phyloP scores from a whole-genome alignment of 2,113 vertebrate genomes.

The Anolis carolinensis region DNA sequence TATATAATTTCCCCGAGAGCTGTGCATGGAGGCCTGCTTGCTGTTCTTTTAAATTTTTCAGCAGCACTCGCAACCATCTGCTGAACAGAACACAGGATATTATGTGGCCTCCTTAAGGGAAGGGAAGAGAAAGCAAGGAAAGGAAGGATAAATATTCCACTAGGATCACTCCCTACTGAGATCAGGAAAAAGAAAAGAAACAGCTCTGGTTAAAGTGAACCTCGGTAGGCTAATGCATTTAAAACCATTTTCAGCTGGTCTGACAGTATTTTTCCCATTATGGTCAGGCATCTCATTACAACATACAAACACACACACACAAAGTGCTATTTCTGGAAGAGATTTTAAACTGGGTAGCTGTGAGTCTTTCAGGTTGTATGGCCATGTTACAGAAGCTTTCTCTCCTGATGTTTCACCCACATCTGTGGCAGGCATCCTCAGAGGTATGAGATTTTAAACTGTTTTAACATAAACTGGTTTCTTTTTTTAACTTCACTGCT shows the following conservation, averaged over 20 bases:
- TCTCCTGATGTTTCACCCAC: too few species aligned
- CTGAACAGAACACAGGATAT: not conserved
- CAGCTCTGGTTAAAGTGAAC: not conserved
- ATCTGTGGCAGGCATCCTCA: too few species aligned
- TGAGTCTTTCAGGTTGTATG: too few species aligned
- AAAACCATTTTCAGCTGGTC: too few species aligned
- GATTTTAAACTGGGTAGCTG: too few species aligned
- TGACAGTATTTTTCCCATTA: not conserved
- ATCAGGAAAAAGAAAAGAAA: constrained; percentile 10
- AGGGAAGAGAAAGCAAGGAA: not conserved
- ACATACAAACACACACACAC: not conserved
- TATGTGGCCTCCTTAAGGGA: not conserved
- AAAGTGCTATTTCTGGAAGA: not conserved
- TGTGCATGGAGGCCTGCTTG: not conserved
- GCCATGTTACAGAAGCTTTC: too few species aligned
- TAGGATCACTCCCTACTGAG: not conserved
- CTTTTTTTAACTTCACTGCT: not conserved
- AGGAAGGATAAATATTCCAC: not conserved
- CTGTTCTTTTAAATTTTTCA: constrained; percentile 18
- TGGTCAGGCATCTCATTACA: not conserved
- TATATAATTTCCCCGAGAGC: not conserved
- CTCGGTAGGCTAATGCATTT: not conserved
- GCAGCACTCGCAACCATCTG: not conserved
- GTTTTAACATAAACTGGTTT: not conserved
- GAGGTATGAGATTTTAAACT: too few species aligned